phyloP scores from a whole-genome alignment of 2,888 invertebrate genomes.

The Podotricha telesiphe region DNA sequence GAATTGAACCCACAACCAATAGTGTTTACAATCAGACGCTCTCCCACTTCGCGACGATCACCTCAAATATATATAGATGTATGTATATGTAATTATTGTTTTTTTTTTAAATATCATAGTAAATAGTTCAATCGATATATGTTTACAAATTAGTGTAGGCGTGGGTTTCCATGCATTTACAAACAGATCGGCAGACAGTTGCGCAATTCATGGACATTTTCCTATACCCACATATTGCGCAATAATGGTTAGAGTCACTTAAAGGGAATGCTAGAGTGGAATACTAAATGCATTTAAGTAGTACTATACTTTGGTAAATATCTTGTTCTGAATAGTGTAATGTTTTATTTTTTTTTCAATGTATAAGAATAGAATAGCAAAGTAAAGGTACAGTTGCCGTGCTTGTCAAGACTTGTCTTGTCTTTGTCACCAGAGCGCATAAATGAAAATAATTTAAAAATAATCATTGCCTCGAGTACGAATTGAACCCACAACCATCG shows the following conservation, averaged over 20 bases:
- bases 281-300: conserved; percentile 7
- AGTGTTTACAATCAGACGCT: too few species aligned
- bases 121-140: not conserved
- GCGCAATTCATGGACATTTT: conserved; percentile 52
- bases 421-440: too few species aligned
- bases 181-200: conserved; percentile 38
- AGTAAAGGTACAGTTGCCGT: too few species aligned
- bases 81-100: too few species aligned
- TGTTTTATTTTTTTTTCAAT: not conserved
- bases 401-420: too few species aligned
- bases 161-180: conserved; percentile 16
- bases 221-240: conserved; percentile 41
- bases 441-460: too few species aligned
- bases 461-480: too few species aligned
- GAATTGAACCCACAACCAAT: too few species aligned
- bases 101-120: too few species aligned
- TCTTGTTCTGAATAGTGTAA: not conserved
- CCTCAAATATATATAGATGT: too few species aligned
- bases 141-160: conserved; percentile 1
- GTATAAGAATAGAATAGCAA: not conserved
- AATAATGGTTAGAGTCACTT: conserved; percentile 27
- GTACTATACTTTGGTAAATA: not conserved
- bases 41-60: too few species aligned
- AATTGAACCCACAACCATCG: too few species aligned
- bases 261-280: conserved; percentile 10